Percentiles rank a stretch among this genome's conserved stretches.
Conservation (phyloP, 1,140 invertebrate species). For the Antheraea pernyi region DNA sequence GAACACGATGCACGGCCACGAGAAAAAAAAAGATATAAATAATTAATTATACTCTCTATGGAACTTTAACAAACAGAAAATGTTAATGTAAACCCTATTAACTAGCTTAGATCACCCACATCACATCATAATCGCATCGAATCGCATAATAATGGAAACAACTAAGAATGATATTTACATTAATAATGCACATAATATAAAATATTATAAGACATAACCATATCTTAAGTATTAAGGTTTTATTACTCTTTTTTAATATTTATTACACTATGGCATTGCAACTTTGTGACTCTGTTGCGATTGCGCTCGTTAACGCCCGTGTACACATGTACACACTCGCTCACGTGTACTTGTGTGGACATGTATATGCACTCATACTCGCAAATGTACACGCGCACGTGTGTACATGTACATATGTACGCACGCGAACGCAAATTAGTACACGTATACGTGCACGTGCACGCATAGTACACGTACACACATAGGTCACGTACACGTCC, state of each 20-base stretch:
- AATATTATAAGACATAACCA: constrained; percentile 44
- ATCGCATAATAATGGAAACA: too few species aligned
- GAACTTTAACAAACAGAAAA: too few species aligned
- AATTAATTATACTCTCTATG: too few species aligned
- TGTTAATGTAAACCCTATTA: too few species aligned
- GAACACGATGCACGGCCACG: neutral
- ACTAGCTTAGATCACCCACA: too few species aligned
- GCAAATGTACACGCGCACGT: neutral
- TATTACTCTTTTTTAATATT: constrained; percentile 33
- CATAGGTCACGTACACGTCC: too few species aligned
- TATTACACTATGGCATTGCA: constrained; percentile 69
- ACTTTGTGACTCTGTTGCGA: constrained; percentile 60
- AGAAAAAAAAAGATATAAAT: too few species aligned
- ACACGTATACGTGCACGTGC: too few species aligned
- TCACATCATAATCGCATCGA: too few species aligned
- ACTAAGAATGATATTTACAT: constrained; percentile 47
- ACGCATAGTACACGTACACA: too few species aligned
- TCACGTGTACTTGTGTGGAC: neutral
- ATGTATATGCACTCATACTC: neutral
- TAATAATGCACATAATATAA: constrained; percentile 53
- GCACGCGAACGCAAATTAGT: too few species aligned
- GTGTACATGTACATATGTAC: too few species aligned
- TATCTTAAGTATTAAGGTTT: constrained; percentile 53
- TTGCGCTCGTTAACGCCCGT: constrained; percentile 21
- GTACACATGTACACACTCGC: neutral